These are phyloP conservation scores for Nasonia vitripennis DNA, from an alignment of 1,140 invertebrate species.

Conservation along the genomic window DNA sequence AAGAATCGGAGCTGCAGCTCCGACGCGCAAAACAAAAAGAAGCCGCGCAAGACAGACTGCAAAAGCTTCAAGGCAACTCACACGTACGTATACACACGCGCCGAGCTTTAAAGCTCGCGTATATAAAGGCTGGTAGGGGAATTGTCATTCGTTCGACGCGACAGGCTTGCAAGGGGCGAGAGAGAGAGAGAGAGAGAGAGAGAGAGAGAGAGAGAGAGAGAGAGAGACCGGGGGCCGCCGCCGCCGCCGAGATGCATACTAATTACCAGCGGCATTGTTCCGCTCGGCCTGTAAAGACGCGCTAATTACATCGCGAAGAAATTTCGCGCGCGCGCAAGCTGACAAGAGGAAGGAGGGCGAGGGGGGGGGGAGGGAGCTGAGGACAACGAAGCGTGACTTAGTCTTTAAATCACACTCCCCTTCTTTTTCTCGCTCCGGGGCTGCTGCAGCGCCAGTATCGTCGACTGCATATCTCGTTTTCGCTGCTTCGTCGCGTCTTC, in stretches of 20 bases:
- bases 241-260: constrained; percentile 61
- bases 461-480: constrained; percentile 40
- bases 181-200: constrained; percentile 8
- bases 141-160: constrained; percentile 39
- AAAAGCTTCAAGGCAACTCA: background rate
- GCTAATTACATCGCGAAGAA: constrained; percentile 71
- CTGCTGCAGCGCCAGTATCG: constrained; percentile 18
- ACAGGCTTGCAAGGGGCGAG: constrained; percentile 15
- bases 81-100: background rate
- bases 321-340: constrained; percentile 45
- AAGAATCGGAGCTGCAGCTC: background rate
- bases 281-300: constrained; percentile 64
- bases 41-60: background rate
- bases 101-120: constrained; percentile 21
- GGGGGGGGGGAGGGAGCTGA: constrained; percentile 45
- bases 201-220: constrained; percentile 42
- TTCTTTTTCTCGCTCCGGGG: constrained; percentile 56
- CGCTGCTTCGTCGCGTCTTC: constrained; percentile 35
- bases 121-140: background rate
- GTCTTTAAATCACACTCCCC: constrained; percentile 62
- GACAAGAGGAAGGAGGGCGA: constrained; percentile 48
- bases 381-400: constrained; percentile 43
- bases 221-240: constrained; percentile 14
- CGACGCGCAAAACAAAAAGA: background rate
- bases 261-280: constrained; percentile 67